These are phyloP conservation scores for Leptodactylus fallax DNA, from an alignment of 2,797 vertebrate genomes.

Conservation along the genomic window DNA sequence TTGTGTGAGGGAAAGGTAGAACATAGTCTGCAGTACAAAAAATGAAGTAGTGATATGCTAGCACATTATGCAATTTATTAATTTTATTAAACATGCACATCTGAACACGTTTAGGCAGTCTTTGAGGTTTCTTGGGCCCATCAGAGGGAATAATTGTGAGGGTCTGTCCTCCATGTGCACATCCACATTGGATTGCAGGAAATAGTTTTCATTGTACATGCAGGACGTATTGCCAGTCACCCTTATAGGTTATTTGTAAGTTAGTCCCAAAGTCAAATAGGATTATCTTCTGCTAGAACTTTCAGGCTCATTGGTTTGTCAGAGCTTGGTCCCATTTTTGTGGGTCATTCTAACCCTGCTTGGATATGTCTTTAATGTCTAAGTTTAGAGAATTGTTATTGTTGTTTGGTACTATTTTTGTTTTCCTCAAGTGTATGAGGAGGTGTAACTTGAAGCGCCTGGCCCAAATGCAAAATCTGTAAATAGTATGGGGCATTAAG, in stretches of 20 bases:
- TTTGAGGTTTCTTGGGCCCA: not conserved
- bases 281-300: not conserved
- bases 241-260: not conserved
- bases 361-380: too few species aligned
- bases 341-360: too few species aligned
- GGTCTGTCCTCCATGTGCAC: too few species aligned
- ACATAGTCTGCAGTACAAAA: not conserved
- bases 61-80: not conserved
- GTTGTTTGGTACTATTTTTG: too few species aligned
- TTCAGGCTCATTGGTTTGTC: not conserved
- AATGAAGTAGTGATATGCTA: not conserved
- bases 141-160: not conserved
- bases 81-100: too few species aligned
- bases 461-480: too few species aligned
- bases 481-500: too few species aligned
- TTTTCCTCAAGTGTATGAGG: too few species aligned
- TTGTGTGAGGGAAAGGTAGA: slow-evolving; percentile 8
- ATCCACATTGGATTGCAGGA: too few species aligned
- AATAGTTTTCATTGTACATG: not conserved
- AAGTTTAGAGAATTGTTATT: too few species aligned
- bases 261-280: not conserved
- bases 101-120: not conserved
- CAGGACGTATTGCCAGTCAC: not conserved
- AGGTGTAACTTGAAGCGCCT: too few species aligned
- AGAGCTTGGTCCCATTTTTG: not conserved